These are phyloP conservation scores for Chironomus riparius DNA, from an alignment of 2,888 invertebrate genomes.

Conservation along the genomic window DNA sequence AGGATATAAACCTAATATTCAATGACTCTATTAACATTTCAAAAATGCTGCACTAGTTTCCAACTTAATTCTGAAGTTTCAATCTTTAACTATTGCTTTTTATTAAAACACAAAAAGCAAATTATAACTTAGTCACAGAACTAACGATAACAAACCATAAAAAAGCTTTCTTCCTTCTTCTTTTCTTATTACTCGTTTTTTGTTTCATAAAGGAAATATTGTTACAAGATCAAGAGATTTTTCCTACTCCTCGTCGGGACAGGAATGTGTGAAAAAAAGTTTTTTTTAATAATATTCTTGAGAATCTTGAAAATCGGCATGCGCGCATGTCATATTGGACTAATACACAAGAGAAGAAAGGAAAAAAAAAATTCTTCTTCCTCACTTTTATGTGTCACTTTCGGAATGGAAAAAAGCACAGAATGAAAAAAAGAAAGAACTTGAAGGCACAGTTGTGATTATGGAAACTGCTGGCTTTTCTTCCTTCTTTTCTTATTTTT, in stretches of 20 bases:
- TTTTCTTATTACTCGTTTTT: conserved; percentile 5
- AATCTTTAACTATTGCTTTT: neutral
- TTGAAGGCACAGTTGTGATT: neutral
- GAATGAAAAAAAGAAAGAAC: neutral
- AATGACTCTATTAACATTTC: too few species aligned
- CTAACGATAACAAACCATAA: conserved; percentile 5
- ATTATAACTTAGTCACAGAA: neutral
- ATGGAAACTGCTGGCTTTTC: neutral
- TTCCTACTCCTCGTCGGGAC: conserved; percentile 3
- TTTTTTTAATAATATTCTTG: conserved; percentile 1
- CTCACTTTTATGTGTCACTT: conserved; percentile 15
- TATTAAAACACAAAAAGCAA: too few species aligned
- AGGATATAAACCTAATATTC: too few species aligned
- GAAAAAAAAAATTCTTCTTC: conserved; percentile 5
- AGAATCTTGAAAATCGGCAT: conserved; percentile 7
- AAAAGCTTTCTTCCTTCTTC: neutral
- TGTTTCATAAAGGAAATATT: conserved; percentile 4
- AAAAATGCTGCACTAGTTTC: neutral
- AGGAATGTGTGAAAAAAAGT: neutral
- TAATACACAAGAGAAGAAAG: neutral
- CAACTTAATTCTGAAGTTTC: neutral
- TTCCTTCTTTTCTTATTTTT: neutral
- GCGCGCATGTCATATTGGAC: conserved; percentile 24
- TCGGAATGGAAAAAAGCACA: neutral
- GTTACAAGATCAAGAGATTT: conserved; percentile 15